These are phyloP conservation scores for Drosophila mayri DNA, from an alignment of 1,140 invertebrate species.

Conservation along the genomic window DNA sequence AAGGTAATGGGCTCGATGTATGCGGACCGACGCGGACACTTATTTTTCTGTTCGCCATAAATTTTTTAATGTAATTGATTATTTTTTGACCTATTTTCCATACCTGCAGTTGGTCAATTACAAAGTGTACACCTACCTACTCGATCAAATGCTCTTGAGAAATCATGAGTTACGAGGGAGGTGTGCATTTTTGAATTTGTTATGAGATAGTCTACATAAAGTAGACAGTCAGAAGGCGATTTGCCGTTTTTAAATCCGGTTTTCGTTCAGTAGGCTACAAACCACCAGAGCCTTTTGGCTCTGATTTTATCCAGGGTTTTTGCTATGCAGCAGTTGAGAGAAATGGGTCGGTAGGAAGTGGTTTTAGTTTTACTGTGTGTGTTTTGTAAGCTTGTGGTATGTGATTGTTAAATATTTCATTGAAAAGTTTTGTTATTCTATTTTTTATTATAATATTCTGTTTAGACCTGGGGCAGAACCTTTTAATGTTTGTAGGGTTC, in stretches of 20 bases:
- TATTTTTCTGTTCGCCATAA: slow-evolving; percentile 17
- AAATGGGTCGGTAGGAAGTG: slow-evolving; percentile 1
- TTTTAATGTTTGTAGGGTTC: slow-evolving; percentile 2
- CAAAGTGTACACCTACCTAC: slow-evolving; percentile 11
- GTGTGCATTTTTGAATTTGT: neutral
- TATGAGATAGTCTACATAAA: slow-evolving; percentile 12
- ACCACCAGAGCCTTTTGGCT: too few species aligned
- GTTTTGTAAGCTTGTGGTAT: slow-evolving; percentile 18
- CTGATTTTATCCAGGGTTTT: slow-evolving; percentile 1
- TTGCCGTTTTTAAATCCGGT: neutral
- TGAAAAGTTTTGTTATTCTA: slow-evolving; percentile 5
- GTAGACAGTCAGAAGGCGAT: neutral
- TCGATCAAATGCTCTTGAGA: neutral
- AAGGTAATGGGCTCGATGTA: neutral
- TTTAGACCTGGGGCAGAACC: slow-evolving; percentile 1
- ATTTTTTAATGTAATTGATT: neutral
- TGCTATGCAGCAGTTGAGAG: neutral
- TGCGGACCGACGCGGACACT: slow-evolving; percentile 9
- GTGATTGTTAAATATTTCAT: slow-evolving; percentile 17
- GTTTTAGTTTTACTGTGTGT: slow-evolving; percentile 1
- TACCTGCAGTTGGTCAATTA: slow-evolving; percentile 11
- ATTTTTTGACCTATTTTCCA: slow-evolving; percentile 17
- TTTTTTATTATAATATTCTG: slow-evolving; percentile 5
- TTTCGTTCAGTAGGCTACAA: slow-evolving; percentile 6
- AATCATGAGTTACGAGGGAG: slow-evolving; percentile 23